Evolutionary conservation across 1,140 invertebrate genomes (phyloP).

Genomic region (Drosophila lini): DNA sequence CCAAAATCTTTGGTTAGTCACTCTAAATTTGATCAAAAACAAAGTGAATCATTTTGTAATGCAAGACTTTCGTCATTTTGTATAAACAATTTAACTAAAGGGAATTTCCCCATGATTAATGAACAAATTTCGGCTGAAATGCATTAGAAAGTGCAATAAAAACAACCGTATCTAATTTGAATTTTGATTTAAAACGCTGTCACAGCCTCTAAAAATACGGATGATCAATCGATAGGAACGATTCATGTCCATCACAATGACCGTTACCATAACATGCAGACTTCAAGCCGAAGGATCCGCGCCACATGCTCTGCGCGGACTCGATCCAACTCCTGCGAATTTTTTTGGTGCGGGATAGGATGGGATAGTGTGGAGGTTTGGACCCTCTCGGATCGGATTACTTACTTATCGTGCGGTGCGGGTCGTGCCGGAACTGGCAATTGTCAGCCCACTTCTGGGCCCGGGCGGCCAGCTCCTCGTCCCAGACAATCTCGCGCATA

Average conservation of each 20-base stretch:
- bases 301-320: slow-evolving; percentile 44
- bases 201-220: slow-evolving; percentile 13
- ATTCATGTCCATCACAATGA: not conserved
- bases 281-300: slow-evolving; percentile 29
- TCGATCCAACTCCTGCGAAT: slow-evolving; percentile 25
- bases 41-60: slow-evolving; percentile 22
- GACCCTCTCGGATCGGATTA: slow-evolving; percentile 45
- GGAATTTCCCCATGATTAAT: slow-evolving; percentile 13
- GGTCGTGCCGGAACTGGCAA: slow-evolving; percentile 91
- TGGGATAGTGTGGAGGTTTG: not conserved
- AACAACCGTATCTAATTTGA: slow-evolving; percentile 10
- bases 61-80: not conserved
- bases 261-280: slow-evolving; percentile 49
- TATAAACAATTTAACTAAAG: not conserved
- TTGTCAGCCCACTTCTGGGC: slow-evolving; percentile 93
- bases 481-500: slow-evolving; percentile 95
- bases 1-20: slow-evolving; percentile 9
- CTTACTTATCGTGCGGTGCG: slow-evolving; percentile 87
- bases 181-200: not conserved
- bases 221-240: not conserved
- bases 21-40: not conserved
- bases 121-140: slow-evolving; percentile 4
- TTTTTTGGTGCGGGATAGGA: not conserved
- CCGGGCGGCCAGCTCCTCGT: slow-evolving; percentile 91
- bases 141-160: slow-evolving; percentile 26